phyloP scores from a whole-genome alignment of 2,888 invertebrate genomes.

The Callyntrura sp. region DNA sequence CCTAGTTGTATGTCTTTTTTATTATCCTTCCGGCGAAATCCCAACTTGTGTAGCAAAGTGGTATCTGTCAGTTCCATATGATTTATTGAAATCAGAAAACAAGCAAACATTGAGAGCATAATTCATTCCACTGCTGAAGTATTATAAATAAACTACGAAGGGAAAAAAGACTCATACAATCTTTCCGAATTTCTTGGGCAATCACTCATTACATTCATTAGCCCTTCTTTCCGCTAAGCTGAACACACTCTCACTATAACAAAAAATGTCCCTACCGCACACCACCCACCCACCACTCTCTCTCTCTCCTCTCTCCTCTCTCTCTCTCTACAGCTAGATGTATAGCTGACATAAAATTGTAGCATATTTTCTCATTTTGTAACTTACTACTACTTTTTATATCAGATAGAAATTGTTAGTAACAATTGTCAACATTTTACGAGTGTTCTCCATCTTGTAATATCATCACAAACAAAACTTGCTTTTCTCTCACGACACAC shows the following conservation, averaged over 20 bases:
- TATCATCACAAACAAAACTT: too few species aligned
- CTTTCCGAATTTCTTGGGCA: not conserved
- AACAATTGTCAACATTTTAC: too few species aligned
- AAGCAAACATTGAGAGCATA: slow-evolving; percentile 29
- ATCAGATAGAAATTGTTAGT: too few species aligned
- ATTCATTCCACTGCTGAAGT: slow-evolving; percentile 11
- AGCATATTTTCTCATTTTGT: too few species aligned
- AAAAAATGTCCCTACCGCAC: too few species aligned
- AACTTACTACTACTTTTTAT: too few species aligned
- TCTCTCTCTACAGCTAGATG: too few species aligned
- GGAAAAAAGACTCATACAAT: not conserved
- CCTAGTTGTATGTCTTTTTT: not conserved
- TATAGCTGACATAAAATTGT: too few species aligned
- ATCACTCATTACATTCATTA: not conserved
- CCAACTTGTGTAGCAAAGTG: slow-evolving; percentile 46
- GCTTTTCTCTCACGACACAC: too few species aligned
- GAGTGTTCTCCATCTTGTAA: too few species aligned
- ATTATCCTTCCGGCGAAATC: slow-evolving; percentile 47
- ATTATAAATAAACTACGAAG: not conserved
- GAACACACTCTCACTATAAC: not conserved
- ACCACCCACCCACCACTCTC: too few species aligned
- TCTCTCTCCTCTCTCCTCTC: too few species aligned
- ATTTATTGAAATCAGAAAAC: slow-evolving; percentile 71
- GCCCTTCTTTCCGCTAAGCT: not conserved
- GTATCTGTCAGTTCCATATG: slow-evolving; percentile 59